Evolutionary conservation across 2,888 invertebrate genomes (phyloP).

Genomic region (Zygothrica quintamaculata): DNA sequence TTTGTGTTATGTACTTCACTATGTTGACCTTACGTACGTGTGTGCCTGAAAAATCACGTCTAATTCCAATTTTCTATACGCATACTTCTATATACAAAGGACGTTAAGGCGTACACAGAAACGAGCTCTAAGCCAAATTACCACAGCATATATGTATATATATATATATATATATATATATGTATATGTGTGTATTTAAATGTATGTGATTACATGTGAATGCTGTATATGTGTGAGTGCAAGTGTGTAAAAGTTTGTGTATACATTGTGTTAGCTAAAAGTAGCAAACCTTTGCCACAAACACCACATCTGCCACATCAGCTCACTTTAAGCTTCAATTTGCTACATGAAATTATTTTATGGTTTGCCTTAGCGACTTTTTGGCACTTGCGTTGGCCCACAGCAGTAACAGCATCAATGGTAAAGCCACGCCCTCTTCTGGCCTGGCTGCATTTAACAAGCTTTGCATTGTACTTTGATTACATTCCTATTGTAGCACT

Average conservation of each 20-base stretch:
- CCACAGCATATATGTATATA: not conserved
- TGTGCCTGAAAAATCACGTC: conserved; percentile 50
- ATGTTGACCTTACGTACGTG: conserved; percentile 16
- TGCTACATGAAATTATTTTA: conserved; percentile 37
- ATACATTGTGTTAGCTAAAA: conserved; percentile 11
- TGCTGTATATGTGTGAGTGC: not conserved
- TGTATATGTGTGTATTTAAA: not conserved
- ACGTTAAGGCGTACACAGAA: not conserved
- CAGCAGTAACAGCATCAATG: not conserved
- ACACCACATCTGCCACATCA: conserved; percentile 14
- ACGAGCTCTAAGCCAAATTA: not conserved
- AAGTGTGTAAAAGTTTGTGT: conserved; percentile 9
- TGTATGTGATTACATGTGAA: conserved; percentile 11
- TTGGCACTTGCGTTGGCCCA: conserved; percentile 12
- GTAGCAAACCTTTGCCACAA: conserved; percentile 7
- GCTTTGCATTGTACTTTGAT: conserved; percentile 65
- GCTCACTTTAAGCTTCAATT: conserved; percentile 55
- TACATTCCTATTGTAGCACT: conserved; percentile 44
- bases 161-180: conserved; percentile 1
- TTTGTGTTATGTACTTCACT: conserved; percentile 9
- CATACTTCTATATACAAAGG: not conserved
- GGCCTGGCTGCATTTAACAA: conserved; percentile 51
- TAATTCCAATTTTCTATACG: conserved; percentile 46
- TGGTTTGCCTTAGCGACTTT: conserved; percentile 32
- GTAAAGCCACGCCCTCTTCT: conserved; percentile 5